These are phyloP conservation scores for Ephialtes manifestator DNA, from an alignment of 2,888 invertebrate species.

Conservation along the genomic window DNA sequence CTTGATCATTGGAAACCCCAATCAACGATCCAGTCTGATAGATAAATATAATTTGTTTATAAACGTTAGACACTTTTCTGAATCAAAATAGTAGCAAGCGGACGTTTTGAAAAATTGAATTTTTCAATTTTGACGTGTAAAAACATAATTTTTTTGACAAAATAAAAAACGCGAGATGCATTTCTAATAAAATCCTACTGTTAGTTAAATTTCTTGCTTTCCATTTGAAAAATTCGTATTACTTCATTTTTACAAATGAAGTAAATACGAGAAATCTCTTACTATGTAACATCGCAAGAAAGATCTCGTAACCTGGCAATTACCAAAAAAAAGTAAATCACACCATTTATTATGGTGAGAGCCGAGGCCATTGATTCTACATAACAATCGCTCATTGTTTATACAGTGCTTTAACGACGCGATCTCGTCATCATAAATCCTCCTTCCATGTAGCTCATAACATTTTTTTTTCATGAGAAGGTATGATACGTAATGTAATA, in stretches of 20 bases:
- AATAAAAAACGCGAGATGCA: no score
- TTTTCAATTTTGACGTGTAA: no score
- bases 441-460: conserved; percentile 36
- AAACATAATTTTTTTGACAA: no score
- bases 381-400: conserved; percentile 52
- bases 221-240: background rate
- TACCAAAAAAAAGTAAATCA: conserved; percentile 25
- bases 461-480: background rate
- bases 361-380: conserved; percentile 34
- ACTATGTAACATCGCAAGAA: background rate
- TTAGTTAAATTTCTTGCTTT: no score
- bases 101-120: no score
- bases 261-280: no score
- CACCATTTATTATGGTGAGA: conserved; percentile 12
- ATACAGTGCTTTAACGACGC: conserved; percentile 12
- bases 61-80: no score
- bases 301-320: background rate
- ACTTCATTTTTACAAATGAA: background rate
- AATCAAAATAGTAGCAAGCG: no score
- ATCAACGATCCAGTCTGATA: no score
- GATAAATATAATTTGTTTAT: no score
- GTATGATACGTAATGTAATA: background rate
- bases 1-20: no score
- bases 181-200: no score
- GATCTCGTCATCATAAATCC: conserved; percentile 41